Evolutionary conservation across 2,888 invertebrate species (phyloP), one percentile per base, ranked within the genome.

Genomic region (Agrochola circellaris): DNA sequence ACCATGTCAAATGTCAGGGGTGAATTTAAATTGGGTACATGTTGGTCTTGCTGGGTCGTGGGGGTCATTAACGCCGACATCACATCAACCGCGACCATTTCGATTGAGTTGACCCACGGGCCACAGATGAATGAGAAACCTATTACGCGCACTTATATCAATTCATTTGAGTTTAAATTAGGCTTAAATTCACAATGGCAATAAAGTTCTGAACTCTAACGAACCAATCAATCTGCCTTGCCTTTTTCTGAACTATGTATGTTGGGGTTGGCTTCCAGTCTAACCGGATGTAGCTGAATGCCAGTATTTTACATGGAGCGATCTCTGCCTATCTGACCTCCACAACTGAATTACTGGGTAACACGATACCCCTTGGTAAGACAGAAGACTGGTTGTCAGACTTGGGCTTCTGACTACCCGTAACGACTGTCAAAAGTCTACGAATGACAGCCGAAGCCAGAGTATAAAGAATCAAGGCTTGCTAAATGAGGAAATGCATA

Each of bases 1-100:
- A 80, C 66, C 26, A 75, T 78, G 75, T 84, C 79, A 85, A 85
- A 89, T 89, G 87, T 87, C 85, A 79, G 72, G 75, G 88, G 86
- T 34, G 34, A 34, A 34, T 85, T 86, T 87, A 88, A 81, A 84
- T 82, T 87, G 86, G 90, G 71, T 69, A 70, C 70, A 66, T 86
- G 77, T 81, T 79, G 66, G 81, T 85, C 86, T 86, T 77, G 79
- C 80, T 70, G 76, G 84, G 78, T 77, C 72, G 74, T 72, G 72
- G 71, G 69, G 87, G 86, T 89, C 89, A 91, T 91, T 91, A 91
- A 88, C 90, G 77, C 87, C 80, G 71, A 84, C 87, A 89, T 88
- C 88, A 85, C 87, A 85, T 81, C 80, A 77, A 89, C 89, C 89
- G 74, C 88, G 74, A 77, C 81, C 85, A 85, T 87, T 90, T 75